phyloP scores from a whole-genome alignment of 2,888 invertebrate species.

The Drosophila maculinotata region DNA sequence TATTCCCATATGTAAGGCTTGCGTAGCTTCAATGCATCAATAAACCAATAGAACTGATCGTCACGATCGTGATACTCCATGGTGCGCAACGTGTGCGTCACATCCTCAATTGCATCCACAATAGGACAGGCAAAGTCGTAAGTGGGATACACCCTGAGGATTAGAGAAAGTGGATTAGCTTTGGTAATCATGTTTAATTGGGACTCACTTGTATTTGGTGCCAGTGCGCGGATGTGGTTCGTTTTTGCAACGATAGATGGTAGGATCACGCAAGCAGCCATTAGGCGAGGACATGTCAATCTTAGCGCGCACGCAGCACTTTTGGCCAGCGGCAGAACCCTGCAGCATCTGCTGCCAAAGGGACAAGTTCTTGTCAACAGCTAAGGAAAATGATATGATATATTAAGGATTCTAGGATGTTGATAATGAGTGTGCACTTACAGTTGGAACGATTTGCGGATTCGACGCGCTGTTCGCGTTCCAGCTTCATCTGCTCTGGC shows the following conservation, averaged over 20 bases:
- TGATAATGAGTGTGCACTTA: constrained; percentile 86
- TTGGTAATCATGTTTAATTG: background rate
- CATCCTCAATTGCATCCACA: constrained; percentile 98
- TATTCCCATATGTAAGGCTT: constrained; percentile 99
- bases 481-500: constrained; percentile 96
- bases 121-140: constrained; percentile 99
- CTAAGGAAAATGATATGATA: constrained; percentile 84
- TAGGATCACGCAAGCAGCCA: constrained; percentile 99
- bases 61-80: constrained; percentile 99
- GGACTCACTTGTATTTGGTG: constrained; percentile 94
- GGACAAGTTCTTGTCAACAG: constrained; percentile 92
- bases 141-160: constrained; percentile 96
- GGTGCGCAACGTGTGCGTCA: constrained; percentile 98
- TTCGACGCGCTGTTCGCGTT: constrained; percentile 94
- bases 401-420: background rate
- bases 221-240: constrained; percentile 98
- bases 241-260: constrained; percentile 98
- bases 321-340: constrained; percentile 91
- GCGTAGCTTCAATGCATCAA: constrained; percentile 93
- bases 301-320: constrained; percentile 97
- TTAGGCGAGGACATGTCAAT: constrained; percentile 98
- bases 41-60: constrained; percentile 98
- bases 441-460: constrained; percentile 94
- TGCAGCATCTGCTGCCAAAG: constrained; percentile 98
- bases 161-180: background rate